A percentile compares a stretch with the other conserved stretches of the same genome.
phyloP scores from a whole-genome alignment of 35 echinoderm and acorn worm species.

The Anneissia japonica region DNA sequence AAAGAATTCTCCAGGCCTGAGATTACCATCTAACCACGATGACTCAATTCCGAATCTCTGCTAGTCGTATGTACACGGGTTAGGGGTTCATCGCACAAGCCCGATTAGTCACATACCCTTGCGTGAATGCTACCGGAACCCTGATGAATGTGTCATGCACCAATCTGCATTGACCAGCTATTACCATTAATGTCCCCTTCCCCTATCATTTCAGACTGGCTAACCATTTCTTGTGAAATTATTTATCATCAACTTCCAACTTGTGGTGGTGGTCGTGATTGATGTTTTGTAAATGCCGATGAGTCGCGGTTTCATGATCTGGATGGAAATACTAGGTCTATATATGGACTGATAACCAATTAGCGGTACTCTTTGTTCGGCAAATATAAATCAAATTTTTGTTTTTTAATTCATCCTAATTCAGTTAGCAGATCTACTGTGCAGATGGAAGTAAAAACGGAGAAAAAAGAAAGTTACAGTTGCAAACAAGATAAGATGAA shows the following conservation, averaged over 20 bases:
- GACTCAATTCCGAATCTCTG: not conserved
- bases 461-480: too few species aligned
- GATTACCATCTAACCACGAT: not conserved
- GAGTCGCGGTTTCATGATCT: too few species aligned
- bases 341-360: too few species aligned
- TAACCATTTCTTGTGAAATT: not conserved
- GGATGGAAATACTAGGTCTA: too few species aligned
- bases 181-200: not conserved
- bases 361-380: too few species aligned
- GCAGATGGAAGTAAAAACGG: too few species aligned
- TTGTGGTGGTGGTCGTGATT: too few species aligned
- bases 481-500: too few species aligned
- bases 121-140: not conserved
- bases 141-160: not conserved
- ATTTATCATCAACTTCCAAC: not conserved
- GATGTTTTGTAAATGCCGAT: too few species aligned
- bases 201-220: not conserved
- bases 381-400: too few species aligned
- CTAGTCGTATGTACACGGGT: not conserved
- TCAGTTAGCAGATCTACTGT: too few species aligned
- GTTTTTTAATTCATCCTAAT: too few species aligned
- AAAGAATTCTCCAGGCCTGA: not conserved
- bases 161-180: not conserved
- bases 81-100: not conserved
- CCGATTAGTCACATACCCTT: not conserved